Conservation (phyloP, 1,140 invertebrate species). For the Metopolophium dirhodum region DNA sequence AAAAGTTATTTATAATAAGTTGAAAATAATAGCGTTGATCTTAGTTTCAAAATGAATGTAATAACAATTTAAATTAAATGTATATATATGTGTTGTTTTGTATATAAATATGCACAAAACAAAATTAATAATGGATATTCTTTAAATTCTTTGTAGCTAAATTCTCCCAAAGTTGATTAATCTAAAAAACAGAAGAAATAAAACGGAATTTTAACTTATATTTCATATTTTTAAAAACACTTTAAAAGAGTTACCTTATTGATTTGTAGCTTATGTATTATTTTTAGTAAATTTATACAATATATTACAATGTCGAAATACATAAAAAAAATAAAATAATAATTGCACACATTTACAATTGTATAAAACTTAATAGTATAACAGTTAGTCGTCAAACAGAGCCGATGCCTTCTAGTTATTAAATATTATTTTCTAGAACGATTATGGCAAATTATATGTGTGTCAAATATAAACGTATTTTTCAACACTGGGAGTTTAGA, state of each 20-base stretch:
- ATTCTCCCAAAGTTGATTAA: neutral
- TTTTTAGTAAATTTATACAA: neutral
- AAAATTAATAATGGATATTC: slow-evolving; percentile 11
- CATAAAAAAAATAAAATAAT: neutral
- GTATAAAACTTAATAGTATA: neutral
- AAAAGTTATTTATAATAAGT: neutral
- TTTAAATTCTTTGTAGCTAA: neutral
- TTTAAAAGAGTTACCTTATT: neutral
- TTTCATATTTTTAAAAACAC: neutral
- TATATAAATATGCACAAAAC: no score
- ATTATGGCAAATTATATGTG: neutral
- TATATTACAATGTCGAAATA: neutral
- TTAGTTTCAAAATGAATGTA: neutral
- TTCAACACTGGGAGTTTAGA: neutral
- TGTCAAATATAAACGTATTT: neutral
- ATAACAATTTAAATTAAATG: neutral
- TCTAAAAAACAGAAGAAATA: neutral
- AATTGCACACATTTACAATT: neutral
- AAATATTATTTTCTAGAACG: neutral
- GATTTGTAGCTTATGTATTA: neutral
- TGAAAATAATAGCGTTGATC: neutral
- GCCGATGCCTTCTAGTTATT: neutral
- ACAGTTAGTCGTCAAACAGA: neutral
- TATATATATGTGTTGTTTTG: no score
- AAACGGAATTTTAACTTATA: neutral